Conservation (phyloP, 2,113 vertebrate species). For the Telmatochromis sp. region DNA sequence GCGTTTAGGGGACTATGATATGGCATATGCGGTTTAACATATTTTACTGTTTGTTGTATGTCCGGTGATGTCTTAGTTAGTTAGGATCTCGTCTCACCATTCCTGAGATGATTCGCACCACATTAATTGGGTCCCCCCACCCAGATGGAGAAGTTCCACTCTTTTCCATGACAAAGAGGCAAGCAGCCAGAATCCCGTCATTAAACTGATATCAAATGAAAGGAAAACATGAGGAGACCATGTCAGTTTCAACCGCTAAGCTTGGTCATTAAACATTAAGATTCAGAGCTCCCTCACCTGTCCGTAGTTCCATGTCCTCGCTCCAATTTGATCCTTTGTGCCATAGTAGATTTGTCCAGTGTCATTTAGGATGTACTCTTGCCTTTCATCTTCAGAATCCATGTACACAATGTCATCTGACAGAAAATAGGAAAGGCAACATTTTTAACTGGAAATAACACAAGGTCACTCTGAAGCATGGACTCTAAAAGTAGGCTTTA, state of each 20-base stretch:
- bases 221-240: not conserved
- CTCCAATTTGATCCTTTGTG: slow-evolving; percentile 82
- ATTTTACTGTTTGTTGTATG: not conserved
- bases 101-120: slow-evolving; percentile 81
- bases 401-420: slow-evolving; percentile 81
- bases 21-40: fast-evolving
- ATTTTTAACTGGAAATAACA: not conserved
- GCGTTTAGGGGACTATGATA: not conserved
- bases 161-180: slow-evolving; percentile 78
- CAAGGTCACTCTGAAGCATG: not conserved
- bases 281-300: slow-evolving; percentile 66
- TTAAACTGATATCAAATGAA: slow-evolving; percentile 70
- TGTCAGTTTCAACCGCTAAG: not conserved
- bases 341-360: slow-evolving; percentile 84
- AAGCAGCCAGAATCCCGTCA: slow-evolving; percentile 75
- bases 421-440: not conserved
- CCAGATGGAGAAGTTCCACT: slow-evolving; percentile 72
- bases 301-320: slow-evolving; percentile 83
- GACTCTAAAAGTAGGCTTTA: not conserved
- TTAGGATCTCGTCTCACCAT: slow-evolving; percentile 69
- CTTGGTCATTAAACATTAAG: not conserved
- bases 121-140: slow-evolving; percentile 77
- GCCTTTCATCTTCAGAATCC: slow-evolving; percentile 72
- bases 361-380: slow-evolving; percentile 85
- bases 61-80: not conserved